Evolutionary conservation across 1,140 invertebrate genomes (phyloP), one percentile per base, ranked within the genome.

Genomic region (Globodera rostochiensis): DNA sequence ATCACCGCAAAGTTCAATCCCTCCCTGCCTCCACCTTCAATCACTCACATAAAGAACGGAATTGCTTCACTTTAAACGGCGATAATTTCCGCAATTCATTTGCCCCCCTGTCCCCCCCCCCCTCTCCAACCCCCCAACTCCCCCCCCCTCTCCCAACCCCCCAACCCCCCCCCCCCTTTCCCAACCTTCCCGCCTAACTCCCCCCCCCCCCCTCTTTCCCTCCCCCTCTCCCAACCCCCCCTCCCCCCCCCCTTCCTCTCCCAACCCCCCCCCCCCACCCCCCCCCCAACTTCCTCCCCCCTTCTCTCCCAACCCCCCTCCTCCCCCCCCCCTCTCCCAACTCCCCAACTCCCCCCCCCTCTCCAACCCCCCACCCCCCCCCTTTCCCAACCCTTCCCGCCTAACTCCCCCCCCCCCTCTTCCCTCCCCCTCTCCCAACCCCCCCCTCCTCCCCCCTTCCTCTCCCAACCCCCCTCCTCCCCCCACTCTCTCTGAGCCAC

Each of bases 11-110:
- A 53, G 53, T 76, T 67, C 66, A 66, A 36, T 57, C 46, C 15
- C 13, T 45, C 13, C 9, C 47, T 57, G 15, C 36, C 15, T n/a
- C 47, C 15, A 11, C 13, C 13, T 75, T 75, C 74, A 25, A 15
- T 74, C 11, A 46, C 5, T 25, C 19, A 47, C 5, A 6, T 36
- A 36, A 36, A 36, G 25, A 36, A 36, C 25, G 2, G 25, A 36
- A 36, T 36, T 36, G 25, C 25, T 36, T 36, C 25, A 36, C 25
- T 36, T 47, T 47, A 25, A 53, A 66, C 36, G 53, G 9, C 66
- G n/a, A 67, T 67, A 25, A 21, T n/a, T 57, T 77, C 60, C 47
- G 67, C 13, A 15, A n/a, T 76, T 66, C 64, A 45, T 76, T 76
- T 75, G 4, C 36, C 49, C 36, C 21, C 74, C 46, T 9, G 3